A percentile compares a stretch with the other conserved stretches of the same genome.
Evolutionary conservation across 2,797 vertebrate genomes (phyloP).

Genomic region (Scolopax bukidnonensis): DNA sequence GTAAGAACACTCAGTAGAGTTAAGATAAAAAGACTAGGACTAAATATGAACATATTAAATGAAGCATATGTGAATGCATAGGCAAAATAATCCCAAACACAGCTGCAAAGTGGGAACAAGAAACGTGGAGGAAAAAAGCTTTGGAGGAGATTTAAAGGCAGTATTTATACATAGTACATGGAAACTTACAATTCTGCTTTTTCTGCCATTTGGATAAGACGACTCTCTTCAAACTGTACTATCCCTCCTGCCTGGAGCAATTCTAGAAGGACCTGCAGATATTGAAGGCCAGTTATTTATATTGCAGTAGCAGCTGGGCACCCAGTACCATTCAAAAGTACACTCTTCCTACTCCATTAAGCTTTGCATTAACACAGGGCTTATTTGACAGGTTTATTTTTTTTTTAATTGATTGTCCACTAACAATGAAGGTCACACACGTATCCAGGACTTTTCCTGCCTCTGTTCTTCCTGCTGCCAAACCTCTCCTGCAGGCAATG

Average conservation of each 20-base stretch:
- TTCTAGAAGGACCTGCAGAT: conserved; percentile 89
- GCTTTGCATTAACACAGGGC: neutral
- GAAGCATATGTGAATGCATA: neutral
- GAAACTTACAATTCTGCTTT: conserved; percentile 94
- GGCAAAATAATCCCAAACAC: neutral
- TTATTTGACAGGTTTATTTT: neutral
- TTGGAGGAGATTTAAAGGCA: neutral
- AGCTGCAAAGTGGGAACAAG: neutral
- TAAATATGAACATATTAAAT: neutral
- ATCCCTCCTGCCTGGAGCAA: conserved; percentile 93
- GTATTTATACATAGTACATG: neutral
- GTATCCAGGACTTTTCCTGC: neutral
- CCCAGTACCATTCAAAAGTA: neutral
- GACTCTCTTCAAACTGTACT: conserved; percentile 92
- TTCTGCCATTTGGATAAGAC: conserved; percentile 89
- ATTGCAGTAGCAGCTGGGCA: neutral
- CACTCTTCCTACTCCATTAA: neutral
- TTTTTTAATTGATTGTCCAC: neutral
- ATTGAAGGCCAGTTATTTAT: conserved; percentile 18
- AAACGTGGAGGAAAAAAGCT: neutral
- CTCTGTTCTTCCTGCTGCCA: neutral
- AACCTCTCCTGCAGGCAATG: neutral
- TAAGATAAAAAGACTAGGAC: neutral
- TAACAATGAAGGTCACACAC: neutral
- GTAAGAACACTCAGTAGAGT: neutral